Evolutionary conservation across 1,140 invertebrate genomes (phyloP).

Genomic region (Papilio helenus): DNA sequence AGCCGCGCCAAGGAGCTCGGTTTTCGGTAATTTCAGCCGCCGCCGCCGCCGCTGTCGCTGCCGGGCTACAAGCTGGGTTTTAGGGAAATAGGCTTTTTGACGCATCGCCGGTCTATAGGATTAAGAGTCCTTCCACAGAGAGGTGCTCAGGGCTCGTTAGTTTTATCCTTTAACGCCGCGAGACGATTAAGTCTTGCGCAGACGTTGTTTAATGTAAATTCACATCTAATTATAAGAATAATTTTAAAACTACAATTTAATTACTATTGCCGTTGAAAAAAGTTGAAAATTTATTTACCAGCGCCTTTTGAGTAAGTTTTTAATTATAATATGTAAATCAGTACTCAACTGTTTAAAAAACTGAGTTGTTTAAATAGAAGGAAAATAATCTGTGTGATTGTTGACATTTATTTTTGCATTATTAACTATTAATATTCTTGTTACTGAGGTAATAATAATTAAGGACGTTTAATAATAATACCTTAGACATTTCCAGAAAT

Average conservation of each 20-base stretch:
- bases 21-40: constrained; percentile 41
- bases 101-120: constrained; percentile 4
- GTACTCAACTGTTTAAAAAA: too few relatives aligned
- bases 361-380: too few relatives aligned
- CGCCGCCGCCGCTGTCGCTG: not conserved
- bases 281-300: not conserved
- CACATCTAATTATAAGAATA: not conserved
- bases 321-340: too few relatives aligned
- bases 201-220: constrained; percentile 19
- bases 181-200: not conserved
- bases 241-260: not conserved
- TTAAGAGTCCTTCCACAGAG: constrained; percentile 25
- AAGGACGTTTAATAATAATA: constrained; percentile 1
- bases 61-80: constrained; percentile 39
- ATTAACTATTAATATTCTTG: too few relatives aligned
- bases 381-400: too few relatives aligned
- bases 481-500: constrained; percentile 36
- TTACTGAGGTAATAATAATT: not conserved
- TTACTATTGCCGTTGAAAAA: not conserved
- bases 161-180: constrained; percentile 25
- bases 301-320: too few relatives aligned
- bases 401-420: too few relatives aligned
- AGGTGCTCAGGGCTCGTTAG: constrained; percentile 33
- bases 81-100: constrained; percentile 36
- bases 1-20: constrained; percentile 42